Evolutionary conservation across 2,113 vertebrate species (phyloP).

Genomic region (Tonatia bakeri): DNA sequence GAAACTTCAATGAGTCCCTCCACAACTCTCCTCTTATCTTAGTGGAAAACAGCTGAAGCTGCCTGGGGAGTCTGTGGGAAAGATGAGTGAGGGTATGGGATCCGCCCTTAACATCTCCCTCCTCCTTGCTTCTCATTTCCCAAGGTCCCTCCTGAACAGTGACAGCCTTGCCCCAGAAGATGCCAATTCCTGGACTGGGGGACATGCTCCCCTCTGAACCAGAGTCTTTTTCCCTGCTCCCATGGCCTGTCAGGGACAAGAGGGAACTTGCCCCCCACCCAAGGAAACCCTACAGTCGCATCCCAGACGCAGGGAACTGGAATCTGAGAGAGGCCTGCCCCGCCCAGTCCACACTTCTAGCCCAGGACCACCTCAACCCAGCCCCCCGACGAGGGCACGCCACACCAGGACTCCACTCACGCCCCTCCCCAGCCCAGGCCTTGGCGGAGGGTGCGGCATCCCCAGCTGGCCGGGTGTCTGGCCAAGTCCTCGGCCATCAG

Average conservation of each 20-base stretch:
- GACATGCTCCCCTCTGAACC: not conserved
- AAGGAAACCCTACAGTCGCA: not conserved
- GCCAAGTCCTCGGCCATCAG: not conserved
- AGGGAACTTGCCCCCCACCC: not conserved
- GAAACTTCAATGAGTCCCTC: not conserved
- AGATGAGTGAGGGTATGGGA: not conserved
- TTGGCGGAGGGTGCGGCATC: not conserved
- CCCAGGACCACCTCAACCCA: not conserved
- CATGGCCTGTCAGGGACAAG: not conserved
- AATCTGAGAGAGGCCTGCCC: constrained; percentile 21
- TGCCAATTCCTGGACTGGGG: not conserved
- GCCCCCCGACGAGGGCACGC: not conserved
- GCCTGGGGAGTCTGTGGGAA: not conserved
- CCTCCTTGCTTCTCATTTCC: not conserved
- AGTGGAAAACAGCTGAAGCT: not conserved
- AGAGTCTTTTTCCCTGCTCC: not conserved
- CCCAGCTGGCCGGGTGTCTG: not conserved
- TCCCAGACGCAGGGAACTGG: not conserved
- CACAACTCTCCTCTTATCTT: not conserved
- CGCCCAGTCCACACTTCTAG: not conserved
- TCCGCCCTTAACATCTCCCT: constrained; percentile 13
- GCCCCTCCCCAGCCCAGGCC: not conserved
- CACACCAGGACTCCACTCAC: not conserved
- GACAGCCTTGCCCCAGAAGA: not conserved
- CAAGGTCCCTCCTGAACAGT: not conserved